Evolutionary conservation across 2,888 invertebrate genomes (phyloP), one percentile per base, ranked within the genome.

Genomic region (Temnothorax rugatulus): DNA sequence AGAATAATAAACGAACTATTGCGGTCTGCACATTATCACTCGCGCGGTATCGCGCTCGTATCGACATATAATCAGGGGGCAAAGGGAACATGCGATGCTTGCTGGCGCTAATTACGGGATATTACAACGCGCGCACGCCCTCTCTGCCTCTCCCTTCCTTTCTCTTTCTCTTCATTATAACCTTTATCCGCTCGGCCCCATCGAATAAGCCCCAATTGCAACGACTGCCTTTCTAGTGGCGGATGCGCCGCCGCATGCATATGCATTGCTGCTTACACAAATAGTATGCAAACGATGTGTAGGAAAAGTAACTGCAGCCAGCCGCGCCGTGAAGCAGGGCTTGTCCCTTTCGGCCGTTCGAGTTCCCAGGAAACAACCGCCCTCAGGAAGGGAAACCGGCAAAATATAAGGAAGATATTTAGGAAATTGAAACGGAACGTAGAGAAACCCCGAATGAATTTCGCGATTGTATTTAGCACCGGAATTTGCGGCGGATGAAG

Each of bases 201-300:
- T 59, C 66, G 87, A 87, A 79, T 87, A 89, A 87, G 47, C 66
- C 75, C 86, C 84, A 84, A 84, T 86, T 83, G 84, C 73, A 77
- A 69, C 82, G 83, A 83, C 83, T 75, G 75, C 54, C 76, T 79
- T 59, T 79, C 79, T 66, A 21, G 74, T 50, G 69, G 86, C 50
- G 74, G 86, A 91, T 84, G 84, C 83, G 21, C 75, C 82, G 41
- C 77, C 41, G 81, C 89, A 92, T 92, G 90, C 91, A 92, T 92
- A 92, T 92, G 92, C 92, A 92, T 90, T 82, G 84, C 87, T 83
- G 82, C 84, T 88, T 85, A 81, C 85, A 82, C 88, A 89, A 91
- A 92, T 91, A 87, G 88, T 90, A 92, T 90, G 91, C 91, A 92
- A 92, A 93, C 90, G 88, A 91, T 85, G 86, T 87, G 89, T 83